Base-by-base conservation (phyloP, 2,113 vertebrate genomes). In the Calyptomena viridis region DNA sequence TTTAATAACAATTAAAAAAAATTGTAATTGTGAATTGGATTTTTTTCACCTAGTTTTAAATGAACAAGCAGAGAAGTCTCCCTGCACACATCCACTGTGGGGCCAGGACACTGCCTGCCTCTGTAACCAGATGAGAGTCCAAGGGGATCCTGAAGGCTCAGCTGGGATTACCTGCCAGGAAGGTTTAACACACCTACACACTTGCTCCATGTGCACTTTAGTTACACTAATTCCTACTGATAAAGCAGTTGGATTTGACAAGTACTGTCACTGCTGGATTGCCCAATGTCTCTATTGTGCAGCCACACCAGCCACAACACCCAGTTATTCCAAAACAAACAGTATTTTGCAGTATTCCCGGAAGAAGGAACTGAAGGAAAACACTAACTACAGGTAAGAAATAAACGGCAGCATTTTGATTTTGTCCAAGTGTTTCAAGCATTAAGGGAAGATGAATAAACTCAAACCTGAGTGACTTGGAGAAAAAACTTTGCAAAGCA, bases 161-260 rank as follows among this genome's bases (percentile, higher is more conserved):
- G 7, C 14, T 31, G 35, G 49, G 75, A 47, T 76, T 49, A 22
- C 15, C 24, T 28, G 30, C 8, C 59, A 63, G 60, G 53, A 77
- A 77, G 40, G 60, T 42, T 56, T 52, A 35, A 39, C 60, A 46
- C 44, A 46, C 39, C 58, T 15, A 11, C 0, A 2, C 42, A 22
- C 21, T 1, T 58, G 11, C 22, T 37, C 14, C 0, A 0, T 8
- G 27, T 11, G 12, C 22, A 35, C 50, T 40, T 44, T 6, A 64
- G 37, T 28, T 12, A 6, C 2, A 42, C 42, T 14, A 23, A 76
- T 21, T 30, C 37, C 25, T 7, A 46, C 59, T 46, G 25, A n/a
- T 0, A 12, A 1, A 60, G 68, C 67, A 42, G 42, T 50, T 82
- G 52, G 10, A n/a, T 71, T 58, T 49, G 52, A 82, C 31, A 81